Base-by-base conservation (phyloP, 2,797 vertebrate species). In the Pantherophis alleghaniensis region DNA sequence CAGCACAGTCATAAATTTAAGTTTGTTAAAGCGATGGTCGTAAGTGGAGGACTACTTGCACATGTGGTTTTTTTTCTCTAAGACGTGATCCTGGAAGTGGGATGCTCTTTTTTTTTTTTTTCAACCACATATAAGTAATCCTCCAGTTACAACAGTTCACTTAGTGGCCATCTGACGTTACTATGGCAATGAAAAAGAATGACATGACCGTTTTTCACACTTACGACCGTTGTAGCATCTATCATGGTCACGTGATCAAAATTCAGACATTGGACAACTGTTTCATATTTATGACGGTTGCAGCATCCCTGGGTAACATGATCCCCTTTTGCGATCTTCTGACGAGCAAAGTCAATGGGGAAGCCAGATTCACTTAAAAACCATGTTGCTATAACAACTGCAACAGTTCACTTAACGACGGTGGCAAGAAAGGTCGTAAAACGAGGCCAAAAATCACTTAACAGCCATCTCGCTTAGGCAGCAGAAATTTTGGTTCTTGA, bases 231-330 rank as follows among this genome's bases (percentile, higher is more conserved):
- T 63, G 61, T 5, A 28, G 26, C 61, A 1, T 63, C 1, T 16
- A 16, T 14, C 61, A 28, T 11, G 60, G 60, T 63, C 3, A 63
- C 0, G 11, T 12, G 4, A 63, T 63, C 61, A 61, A 12, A 61
- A 61, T 61, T 61, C 24, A 63, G 11, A 12, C 11, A 4, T 12
- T 28, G 10, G 60, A 10, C 26, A 63, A 63, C 10, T 63, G 60
- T 1, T 11, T 26, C 4, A 2, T 28, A 28, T 11, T 63, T 63
- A 24, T 0, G 60, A 63, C 26, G 1, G 26, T 12, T 4, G 24
- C 7, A 3, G 24, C 1, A 1, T 28, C 26, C 60, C 3, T 12
- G 26, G 26, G 61, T 13, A 0, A 63, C 1, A 0, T n/a, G 61
- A 63, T 63, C 61, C 61, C 10, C 24, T 63, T 63, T 12, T 63